Evolutionary conservation across 2,113 vertebrate species (phyloP), one percentile per base, ranked within the genome.

Genomic region (Oncorhynchus clarkii): DNA sequence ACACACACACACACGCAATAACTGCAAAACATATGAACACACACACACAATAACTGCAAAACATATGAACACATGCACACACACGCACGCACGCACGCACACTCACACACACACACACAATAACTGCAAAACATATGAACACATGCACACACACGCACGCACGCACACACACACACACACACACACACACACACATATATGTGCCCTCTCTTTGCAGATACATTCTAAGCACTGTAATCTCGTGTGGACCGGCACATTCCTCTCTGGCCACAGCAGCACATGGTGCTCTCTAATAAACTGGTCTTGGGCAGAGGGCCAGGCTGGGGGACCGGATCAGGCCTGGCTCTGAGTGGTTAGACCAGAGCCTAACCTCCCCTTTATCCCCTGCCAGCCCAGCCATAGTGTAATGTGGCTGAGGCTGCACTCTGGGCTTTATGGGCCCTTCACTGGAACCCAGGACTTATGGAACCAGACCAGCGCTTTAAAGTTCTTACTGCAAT

Each of bases 391-490:
- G 86, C 84, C 90, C 48, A 85, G 87, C 91, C 88, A 89, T 86
- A 89, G 94, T 93, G 92, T 90, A 89, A 91, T 90, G 81, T 84
- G 84, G 90, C 89, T 94, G 89, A 88, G 89, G 93, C 93, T 86
- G 76, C 84, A 84, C 84, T 85, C 92, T 81, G 90, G 90, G 93
- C 94, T 95, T 94, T 92, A 93, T 89, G 91, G 93, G 93, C 92
- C 90, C 92, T 93, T 93, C 92, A 82, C 71, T 70, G 70, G 18
- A 80, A 75, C 31, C 67, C 75, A 80, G 72, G 70, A 82, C 73
- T 67, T 92, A 87, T 88, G 93, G 93, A 94, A 93, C 89, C 91
- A 91, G 93, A 93, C 90, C 93, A 93, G 89, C 88, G 91, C 89
- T 95, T 95, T 95, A 94, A 74, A 86, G 91, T 92, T 95, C 89